Evolutionary conservation across 1,140 invertebrate species (phyloP), one percentile per base, ranked within the genome.

Genomic region (Sycophila sp.): DNA sequence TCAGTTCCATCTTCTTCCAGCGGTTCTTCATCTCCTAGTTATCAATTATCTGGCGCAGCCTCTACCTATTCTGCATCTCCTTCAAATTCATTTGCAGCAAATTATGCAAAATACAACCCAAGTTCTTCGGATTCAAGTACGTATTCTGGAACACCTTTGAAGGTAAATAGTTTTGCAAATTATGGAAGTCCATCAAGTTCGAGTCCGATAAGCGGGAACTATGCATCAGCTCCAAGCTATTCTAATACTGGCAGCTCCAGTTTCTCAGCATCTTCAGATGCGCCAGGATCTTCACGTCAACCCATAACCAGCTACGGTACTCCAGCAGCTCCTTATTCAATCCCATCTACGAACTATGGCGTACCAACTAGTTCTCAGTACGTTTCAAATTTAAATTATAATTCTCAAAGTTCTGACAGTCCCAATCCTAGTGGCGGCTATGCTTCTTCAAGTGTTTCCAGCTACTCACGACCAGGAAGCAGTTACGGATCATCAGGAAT

Each of bases 31-130:
- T 66, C 58, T 22, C n/a, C 15, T 19, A 70, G 32, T 36, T 85
- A 85, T 32, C 72, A 67, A 17, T 56, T 83, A 2, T 82, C 84
- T 0, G 66, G 77, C 32, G 76, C 81, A 4, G 74, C 80, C 0
- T 49, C 72, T 1, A 76, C 77, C 7, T 80, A 81, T 17, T 51
- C 77, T 1, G 71, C 69, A 8, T 72, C 74, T 4, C 69, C 75
- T 8, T 69, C 73, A 2, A 42, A 32, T 11, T 69, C 74, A 7
- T 63, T 62, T n/a, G 71, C 77, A 0, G 15, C 13, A 34, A 30
- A n/a, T 17, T 60, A 47, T 4, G 66, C 73, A 6, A 77, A 76
- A 38, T 84, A 81, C 36, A 24, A 71, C 4, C 78, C 81, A 5
- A 56, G 78, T 4, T 78, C 80, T 1, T 81, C 79, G 0, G 72